Conservation (phyloP, 1,140 invertebrate genomes). For the Pomacea maculata region DNA sequence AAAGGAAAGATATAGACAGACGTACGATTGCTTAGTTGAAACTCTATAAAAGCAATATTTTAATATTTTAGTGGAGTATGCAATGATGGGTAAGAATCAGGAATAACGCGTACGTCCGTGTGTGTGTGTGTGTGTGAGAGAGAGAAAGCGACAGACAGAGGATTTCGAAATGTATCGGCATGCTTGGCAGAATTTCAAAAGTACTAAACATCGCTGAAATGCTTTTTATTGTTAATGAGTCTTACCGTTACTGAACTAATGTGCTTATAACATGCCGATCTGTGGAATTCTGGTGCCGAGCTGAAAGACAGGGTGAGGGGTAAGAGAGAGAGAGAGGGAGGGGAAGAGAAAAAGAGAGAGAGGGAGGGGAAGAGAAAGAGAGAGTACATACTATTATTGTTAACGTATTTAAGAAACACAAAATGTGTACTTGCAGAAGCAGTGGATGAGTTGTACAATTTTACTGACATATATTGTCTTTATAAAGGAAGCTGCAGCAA, state of each 20-base stretch:
- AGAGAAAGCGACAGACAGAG: neutral
- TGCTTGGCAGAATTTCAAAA: too few species aligned
- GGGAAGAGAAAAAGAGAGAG: neutral
- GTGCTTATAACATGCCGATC: too few species aligned
- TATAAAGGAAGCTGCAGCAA: too few species aligned
- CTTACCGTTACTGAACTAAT: too few species aligned
- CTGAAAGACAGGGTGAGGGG: neutral
- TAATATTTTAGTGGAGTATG: neutral
- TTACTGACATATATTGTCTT: too few species aligned
- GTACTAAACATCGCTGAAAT: too few species aligned
- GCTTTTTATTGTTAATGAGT: too few species aligned
- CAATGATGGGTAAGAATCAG: neutral
- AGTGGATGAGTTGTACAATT: too few species aligned
- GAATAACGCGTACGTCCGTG: neutral
- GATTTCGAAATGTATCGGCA: neutral
- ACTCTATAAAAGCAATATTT: neutral
- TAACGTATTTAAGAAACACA: too few species aligned
- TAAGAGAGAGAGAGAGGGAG: neutral
- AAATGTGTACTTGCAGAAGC: too few species aligned
- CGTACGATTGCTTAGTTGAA: neutral
- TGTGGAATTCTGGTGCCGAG: too few species aligned
- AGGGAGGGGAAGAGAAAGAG: neutral
- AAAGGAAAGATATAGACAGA: neutral
- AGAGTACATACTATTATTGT: too few species aligned
- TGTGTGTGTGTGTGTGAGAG: neutral